Conservation (phyloP, 1,140 invertebrate species). For the Hesperophylax magnus region DNA sequence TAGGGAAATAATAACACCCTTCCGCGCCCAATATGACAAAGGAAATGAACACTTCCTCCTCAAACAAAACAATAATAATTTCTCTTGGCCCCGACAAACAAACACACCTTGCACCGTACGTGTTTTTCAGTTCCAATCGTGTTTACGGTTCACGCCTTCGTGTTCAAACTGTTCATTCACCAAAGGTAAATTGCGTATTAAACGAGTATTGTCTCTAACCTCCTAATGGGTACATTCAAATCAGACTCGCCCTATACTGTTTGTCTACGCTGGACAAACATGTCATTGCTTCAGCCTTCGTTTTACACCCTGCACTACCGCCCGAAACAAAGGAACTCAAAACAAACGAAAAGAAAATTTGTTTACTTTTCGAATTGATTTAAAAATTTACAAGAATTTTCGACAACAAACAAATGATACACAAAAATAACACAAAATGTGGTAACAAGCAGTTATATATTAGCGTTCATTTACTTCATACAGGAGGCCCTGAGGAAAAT, state of each 20-base stretch:
- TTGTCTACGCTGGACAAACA: constrained; percentile 15
- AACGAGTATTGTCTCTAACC: constrained; percentile 41
- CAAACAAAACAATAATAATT: constrained; percentile 51
- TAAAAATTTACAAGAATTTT: too few species aligned
- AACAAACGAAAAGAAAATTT: background rate
- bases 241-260: constrained; percentile 37
- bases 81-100: constrained; percentile 42
- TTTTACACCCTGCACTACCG: background rate
- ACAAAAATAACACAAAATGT: too few species aligned
- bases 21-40: constrained; percentile 46
- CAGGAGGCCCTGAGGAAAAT: too few species aligned
- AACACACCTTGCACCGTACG: constrained; percentile 47
- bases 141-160: constrained; percentile 54
- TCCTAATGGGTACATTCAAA: constrained; percentile 54
- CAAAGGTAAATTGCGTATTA: constrained; percentile 24
- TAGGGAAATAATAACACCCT: constrained; percentile 42
- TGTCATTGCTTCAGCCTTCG: constrained; percentile 8
- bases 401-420: too few species aligned
- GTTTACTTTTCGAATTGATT: too few species aligned
- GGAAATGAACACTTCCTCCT: constrained; percentile 53
- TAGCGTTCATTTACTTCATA: too few species aligned
- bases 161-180: constrained; percentile 35
- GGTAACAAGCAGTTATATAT: too few species aligned
- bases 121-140: constrained; percentile 56
- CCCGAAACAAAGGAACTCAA: background rate